Base-by-base conservation (phyloP, 2,888 invertebrate genomes). In the Volucella bombylans region DNA sequence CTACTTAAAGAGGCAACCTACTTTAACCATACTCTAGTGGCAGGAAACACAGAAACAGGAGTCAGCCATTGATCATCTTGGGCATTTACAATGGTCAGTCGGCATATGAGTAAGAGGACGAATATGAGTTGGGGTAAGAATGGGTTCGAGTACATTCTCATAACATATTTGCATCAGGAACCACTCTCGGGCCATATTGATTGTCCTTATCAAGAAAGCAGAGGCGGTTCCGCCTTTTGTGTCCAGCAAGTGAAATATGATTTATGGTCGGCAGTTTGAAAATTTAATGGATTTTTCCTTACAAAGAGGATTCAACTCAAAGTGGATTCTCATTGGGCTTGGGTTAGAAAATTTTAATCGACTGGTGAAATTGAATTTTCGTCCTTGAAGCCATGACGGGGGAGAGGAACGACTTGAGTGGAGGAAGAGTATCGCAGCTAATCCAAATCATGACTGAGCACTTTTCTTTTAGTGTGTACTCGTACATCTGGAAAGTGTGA, bases 221-320 rank as follows among this genome's bases (percentile, higher is more conserved):
- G 6, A 4, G 12, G 47, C 18, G 6, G n/a, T 31, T 31, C 43
- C 2, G n/a, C 45, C 14, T 14, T 31, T n/a, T 10, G 67, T 31
- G 14, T 8, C 18, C 23, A 50, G 12, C 41, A 9, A 52, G 12
- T 50, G 52, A 54, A 73, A 55, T 73, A 47, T 73, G 72, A 73
- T 73, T 73, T 73, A 73, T 62, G 62, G 72, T 64, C 72, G 54
- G 52, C 39, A 55, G n/a, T 68, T 68, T 47, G 54, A 62, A 47
- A 62, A 54, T 54, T 62, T 62, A 45, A 54, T 62, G 50, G 62
- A 54, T 15, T 45, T 47, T 47, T 31, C 23, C 54, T 15, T 39
- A 38, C 14, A 64, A 64, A 47, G 64, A 47, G 31, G 31, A 31
- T 31, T 31, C 31, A 31, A 15, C 38, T 43, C 43, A 2, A 39